phyloP scores from a whole-genome alignment of 1,140 invertebrate species.

The Teleogryllus occipitalis region DNA sequence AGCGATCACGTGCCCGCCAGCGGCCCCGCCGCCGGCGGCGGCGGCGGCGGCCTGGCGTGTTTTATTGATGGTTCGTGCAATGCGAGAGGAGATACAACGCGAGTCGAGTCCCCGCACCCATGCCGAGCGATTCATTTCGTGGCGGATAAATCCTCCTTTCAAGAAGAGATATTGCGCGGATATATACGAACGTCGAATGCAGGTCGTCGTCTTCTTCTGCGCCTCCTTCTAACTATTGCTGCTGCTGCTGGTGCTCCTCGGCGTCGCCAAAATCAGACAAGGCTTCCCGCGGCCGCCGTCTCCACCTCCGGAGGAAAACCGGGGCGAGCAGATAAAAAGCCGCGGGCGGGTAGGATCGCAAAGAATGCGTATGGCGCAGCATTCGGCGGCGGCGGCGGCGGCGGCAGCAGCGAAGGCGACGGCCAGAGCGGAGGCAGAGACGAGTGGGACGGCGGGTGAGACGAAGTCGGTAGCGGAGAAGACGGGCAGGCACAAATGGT shows the following conservation, averaged over 20 bases:
- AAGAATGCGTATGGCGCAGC: not conserved
- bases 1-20: no score
- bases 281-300: not conserved
- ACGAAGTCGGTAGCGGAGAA: not conserved
- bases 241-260: not conserved
- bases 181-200: slow-evolving; percentile 4
- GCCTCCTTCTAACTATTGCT: not conserved
- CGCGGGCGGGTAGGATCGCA: not conserved
- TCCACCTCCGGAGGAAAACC: not conserved
- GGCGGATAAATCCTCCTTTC: not conserved
- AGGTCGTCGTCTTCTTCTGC: not conserved
- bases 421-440: not conserved
- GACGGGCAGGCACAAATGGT: not conserved
- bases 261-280: not conserved
- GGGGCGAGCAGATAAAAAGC: not conserved
- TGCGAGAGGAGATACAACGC: not conserved
- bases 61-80: not conserved
- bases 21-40: no score
- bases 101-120: not conserved
- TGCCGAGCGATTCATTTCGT: not conserved
- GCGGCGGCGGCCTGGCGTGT: not conserved
- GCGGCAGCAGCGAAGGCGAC: not conserved
- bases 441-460: not conserved
- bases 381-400: not conserved
- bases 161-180: not conserved